These are phyloP conservation scores for Nyctereutes procyonoides DNA, from an alignment of 2,113 vertebrate species.

Conservation along the genomic window DNA sequence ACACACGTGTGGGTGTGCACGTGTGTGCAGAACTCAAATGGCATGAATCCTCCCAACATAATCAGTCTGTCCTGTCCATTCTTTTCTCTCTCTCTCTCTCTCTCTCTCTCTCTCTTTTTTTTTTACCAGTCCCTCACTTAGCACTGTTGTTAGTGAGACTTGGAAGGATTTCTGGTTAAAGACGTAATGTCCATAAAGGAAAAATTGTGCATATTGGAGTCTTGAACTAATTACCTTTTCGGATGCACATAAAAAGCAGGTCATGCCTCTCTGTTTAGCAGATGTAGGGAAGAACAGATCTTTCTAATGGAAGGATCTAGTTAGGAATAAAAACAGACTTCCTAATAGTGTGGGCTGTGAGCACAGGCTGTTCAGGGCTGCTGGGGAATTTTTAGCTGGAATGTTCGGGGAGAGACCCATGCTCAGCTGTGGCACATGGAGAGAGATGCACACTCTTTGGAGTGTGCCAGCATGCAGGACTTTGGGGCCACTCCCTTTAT, in stretches of 20 bases:
- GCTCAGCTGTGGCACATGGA: fast-evolving
- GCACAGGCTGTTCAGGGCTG: not conserved
- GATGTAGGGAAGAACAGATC: conserved; percentile 7
- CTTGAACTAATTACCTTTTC: conserved; percentile 55
- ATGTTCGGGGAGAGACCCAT: not conserved
- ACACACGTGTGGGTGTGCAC: not conserved
- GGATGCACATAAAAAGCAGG: conserved; percentile 6
- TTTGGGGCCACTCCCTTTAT: not conserved
- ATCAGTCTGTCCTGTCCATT: not conserved
- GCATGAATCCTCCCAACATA: not conserved
- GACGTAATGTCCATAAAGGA: not conserved
- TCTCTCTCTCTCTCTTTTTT: not conserved
- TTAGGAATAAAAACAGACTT: not conserved
- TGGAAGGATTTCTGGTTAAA: conserved; percentile 27
- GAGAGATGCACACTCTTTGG: not conserved
- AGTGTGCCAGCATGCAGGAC: not conserved
- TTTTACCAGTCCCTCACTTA: not conserved
- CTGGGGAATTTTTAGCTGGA: not conserved
- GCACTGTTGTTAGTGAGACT: not conserved
- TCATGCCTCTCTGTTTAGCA: conserved; percentile 12
- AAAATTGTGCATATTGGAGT: conserved; percentile 25
- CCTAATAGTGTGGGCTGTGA: not conserved
- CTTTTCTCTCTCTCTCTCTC: not conserved
- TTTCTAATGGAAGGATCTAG: conserved; percentile 51
- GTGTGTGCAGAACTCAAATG: not conserved